A percentile compares a stretch with the other conserved stretches of the same genome.
phyloP scores from a whole-genome alignment of 2,797 vertebrate genomes.

The Lepus oiostolus region DNA sequence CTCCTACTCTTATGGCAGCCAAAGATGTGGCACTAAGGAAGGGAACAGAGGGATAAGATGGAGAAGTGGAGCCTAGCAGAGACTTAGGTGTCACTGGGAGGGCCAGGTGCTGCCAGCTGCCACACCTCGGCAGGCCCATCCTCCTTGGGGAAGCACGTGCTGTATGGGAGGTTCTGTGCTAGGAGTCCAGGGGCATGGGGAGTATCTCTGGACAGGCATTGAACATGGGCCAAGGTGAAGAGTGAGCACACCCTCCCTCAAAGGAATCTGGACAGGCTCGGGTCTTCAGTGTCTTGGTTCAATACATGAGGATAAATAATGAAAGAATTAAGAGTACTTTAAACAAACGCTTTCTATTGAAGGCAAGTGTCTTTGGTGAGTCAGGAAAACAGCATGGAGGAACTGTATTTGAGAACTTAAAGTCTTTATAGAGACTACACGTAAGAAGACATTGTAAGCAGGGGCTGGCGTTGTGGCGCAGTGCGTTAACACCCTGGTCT shows the following conservation, averaged over 20 bases:
- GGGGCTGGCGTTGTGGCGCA: no score
- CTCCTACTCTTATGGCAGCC: not conserved
- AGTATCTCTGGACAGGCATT: not conserved
- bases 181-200: not conserved
- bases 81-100: not conserved
- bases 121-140: not conserved
- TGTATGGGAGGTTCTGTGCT: not conserved
- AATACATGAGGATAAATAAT: slow-evolving; percentile 3
- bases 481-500: no score
- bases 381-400: not conserved
- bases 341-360: not conserved
- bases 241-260: not conserved
- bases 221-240: not conserved
- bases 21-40: not conserved
- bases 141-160: not conserved
- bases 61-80: not conserved
- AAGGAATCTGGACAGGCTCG: not conserved
- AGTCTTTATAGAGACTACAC: not conserved
- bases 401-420: slow-evolving; percentile 1
- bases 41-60: not conserved
- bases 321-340: not conserved
- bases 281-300: not conserved
- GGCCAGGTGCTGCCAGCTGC: not conserved
- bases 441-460: not conserved
- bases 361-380: not conserved